These are phyloP conservation scores for Danaus chrysippus DNA, from an alignment of 2,888 invertebrate genomes.

Conservation along the genomic window DNA sequence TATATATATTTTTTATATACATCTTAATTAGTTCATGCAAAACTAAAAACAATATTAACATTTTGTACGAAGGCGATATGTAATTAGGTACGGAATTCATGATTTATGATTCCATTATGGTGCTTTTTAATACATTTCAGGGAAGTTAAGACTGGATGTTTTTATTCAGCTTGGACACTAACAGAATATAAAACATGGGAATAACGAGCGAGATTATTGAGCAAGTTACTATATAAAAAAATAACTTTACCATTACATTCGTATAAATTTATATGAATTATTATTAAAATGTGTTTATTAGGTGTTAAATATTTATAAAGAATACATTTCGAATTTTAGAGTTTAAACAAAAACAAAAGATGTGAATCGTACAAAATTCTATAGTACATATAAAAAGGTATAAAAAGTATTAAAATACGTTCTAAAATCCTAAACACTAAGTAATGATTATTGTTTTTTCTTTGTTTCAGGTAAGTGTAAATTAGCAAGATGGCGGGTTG, in stretches of 20 bases:
- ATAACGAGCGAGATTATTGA: slow-evolving; percentile 13
- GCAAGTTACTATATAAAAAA: background rate
- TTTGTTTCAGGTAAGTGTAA: slow-evolving; percentile 32
- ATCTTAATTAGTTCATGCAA: slow-evolving; percentile 1
- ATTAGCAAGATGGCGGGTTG: slow-evolving; percentile 4
- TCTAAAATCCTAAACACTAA: slow-evolving; percentile 18
- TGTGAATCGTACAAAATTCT: no score
- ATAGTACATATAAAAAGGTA: background rate
- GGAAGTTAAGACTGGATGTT: slow-evolving; percentile 25
- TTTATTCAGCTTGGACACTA: slow-evolving; percentile 23
- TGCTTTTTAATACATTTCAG: slow-evolving; percentile 25
- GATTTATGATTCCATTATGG: slow-evolving; percentile 31
- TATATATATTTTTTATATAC: no score
- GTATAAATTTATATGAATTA: no score
- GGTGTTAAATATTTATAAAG: no score
- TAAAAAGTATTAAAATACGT: background rate
- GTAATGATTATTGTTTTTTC: slow-evolving; percentile 18
- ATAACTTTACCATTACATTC: slow-evolving; percentile 5
- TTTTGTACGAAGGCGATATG: slow-evolving; percentile 21
- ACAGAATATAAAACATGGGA: slow-evolving; percentile 24
- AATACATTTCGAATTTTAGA: no score
- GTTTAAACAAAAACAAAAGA: no score
- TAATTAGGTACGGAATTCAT: slow-evolving; percentile 25
- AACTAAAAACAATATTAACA: slow-evolving; percentile 18
- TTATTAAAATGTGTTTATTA: no score